Conservation (phyloP, 1,140 invertebrate species). For the Chrysopa pallens region DNA sequence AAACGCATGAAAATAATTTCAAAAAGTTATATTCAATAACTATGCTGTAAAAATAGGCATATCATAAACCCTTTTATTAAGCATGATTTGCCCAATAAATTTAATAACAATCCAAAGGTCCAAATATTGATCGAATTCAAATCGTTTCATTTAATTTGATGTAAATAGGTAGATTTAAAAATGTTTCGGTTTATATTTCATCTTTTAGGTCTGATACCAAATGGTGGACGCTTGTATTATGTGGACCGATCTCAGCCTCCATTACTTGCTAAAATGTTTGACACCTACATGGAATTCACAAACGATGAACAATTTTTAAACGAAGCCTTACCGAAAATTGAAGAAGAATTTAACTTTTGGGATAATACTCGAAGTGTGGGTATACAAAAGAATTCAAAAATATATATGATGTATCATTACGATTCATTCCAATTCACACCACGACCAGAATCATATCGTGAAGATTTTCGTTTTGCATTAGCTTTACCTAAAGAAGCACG, state of each 20-base stretch:
- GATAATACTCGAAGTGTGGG: conserved; percentile 31
- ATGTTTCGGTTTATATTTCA: too few species aligned
- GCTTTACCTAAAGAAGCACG: not conserved
- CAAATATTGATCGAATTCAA: too few species aligned
- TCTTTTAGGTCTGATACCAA: conserved; percentile 33
- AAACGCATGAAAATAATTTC: too few species aligned
- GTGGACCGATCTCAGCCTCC: conserved; percentile 58
- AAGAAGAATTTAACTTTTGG: conserved; percentile 53
- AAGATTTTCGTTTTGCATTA: not conserved
- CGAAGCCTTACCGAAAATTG: conserved; percentile 35
- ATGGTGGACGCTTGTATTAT: conserved; percentile 48
- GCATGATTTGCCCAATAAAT: too few species aligned
- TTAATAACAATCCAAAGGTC: too few species aligned
- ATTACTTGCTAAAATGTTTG: conserved; percentile 60
- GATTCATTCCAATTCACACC: not conserved
- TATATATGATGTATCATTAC: not conserved
- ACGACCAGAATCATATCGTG: not conserved
- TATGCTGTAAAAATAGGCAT: too few species aligned
- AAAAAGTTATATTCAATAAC: too few species aligned
- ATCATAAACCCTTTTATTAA: too few species aligned
- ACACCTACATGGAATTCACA: conserved; percentile 45
- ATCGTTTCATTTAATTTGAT: too few species aligned
- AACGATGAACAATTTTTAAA: conserved; percentile 43
- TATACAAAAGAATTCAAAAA: conserved; percentile 14
- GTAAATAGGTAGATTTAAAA: too few species aligned